Conservation (phyloP, 2,797 vertebrate genomes). For the Manis pentadactyla region DNA sequence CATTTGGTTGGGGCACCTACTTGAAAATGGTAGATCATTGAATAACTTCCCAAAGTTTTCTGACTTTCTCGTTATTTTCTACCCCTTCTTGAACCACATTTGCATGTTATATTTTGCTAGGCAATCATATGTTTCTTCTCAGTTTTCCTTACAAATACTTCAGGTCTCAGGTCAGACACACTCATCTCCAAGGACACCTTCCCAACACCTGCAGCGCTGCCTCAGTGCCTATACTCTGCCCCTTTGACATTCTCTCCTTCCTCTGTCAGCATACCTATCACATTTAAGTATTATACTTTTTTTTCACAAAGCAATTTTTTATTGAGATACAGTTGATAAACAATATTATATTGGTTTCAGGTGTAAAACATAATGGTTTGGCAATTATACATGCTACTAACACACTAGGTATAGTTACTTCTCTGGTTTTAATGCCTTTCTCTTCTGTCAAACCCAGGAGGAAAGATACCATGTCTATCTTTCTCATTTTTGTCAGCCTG, state of each 20-base stretch:
- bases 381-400: no score
- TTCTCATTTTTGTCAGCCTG: not conserved
- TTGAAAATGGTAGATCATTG: not conserved
- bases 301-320: no score
- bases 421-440: not conserved
- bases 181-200: not conserved
- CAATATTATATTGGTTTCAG: no score
- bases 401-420: no score
- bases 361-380: no score
- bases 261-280: not conserved
- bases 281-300: not conserved
- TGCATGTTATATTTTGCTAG: not conserved
- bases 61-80: not conserved
- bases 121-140: not conserved
- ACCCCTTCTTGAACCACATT: not conserved
- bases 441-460: not conserved
- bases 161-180: not conserved
- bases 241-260: not conserved
- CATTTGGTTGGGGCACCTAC: not conserved
- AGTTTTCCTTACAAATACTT: not conserved
- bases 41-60: not conserved
- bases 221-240: rapidly evolving
- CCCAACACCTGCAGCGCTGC: no score
- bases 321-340: no score
- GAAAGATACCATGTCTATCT: not conserved